Percentiles rank a stretch among this genome's conserved stretches.
Conservation (phyloP, 2,888 invertebrate species). For the Stramonita haemastoma region DNA sequence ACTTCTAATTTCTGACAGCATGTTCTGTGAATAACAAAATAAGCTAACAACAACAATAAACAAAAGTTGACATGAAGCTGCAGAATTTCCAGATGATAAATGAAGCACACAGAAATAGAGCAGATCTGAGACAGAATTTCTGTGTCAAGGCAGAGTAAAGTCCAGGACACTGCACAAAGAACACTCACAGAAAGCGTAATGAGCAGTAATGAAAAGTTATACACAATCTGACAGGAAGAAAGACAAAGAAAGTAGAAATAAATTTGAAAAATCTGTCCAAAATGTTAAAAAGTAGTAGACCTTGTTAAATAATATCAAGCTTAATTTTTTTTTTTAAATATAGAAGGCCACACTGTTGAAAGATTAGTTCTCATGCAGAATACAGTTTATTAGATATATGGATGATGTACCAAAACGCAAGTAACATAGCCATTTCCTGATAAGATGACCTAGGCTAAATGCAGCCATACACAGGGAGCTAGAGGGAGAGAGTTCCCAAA, state of each 20-base stretch:
- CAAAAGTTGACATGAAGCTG: too few relatives aligned
- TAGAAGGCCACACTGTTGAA: background rate
- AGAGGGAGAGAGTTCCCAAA: background rate
- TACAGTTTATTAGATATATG: background rate
- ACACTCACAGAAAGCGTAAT: background rate
- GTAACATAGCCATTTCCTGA: background rate
- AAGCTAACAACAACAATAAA: too few relatives aligned
- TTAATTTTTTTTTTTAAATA: background rate
- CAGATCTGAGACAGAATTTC: too few relatives aligned
- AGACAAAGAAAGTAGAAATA: background rate
- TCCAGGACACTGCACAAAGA: too few relatives aligned
- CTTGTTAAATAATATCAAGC: too few relatives aligned
- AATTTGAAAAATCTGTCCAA: background rate
- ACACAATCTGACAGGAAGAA: background rate
- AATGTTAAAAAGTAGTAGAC: background rate
- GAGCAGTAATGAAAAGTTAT: background rate
- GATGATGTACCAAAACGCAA: background rate
- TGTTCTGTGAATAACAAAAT: too few relatives aligned
- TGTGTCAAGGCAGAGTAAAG: too few relatives aligned
- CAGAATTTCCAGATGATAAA: too few relatives aligned
- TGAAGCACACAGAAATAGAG: too few relatives aligned
- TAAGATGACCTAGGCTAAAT: background rate
- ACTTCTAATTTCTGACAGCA: too few relatives aligned
- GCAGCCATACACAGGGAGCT: constrained; percentile 11
- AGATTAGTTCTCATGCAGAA: constrained; percentile 19